Evolutionary conservation across 2,888 invertebrate species (phyloP).

Genomic region (Mythimna albipuncta): DNA sequence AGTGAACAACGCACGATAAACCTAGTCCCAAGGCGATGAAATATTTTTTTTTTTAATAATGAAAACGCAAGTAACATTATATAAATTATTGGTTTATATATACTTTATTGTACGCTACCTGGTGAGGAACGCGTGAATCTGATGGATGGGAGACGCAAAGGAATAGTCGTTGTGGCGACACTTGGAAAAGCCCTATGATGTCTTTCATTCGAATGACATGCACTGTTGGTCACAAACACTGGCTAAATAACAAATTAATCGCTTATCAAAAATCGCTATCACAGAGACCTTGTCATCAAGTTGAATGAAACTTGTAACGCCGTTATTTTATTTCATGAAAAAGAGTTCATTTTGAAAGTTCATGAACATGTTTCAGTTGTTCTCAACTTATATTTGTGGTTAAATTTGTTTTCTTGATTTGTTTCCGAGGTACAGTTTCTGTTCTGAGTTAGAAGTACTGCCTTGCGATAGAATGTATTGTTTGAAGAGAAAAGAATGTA

Average conservation of each 20-base stretch:
- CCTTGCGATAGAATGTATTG: slow-evolving; percentile 31
- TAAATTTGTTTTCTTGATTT: slow-evolving; percentile 61
- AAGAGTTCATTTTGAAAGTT: slow-evolving; percentile 65
- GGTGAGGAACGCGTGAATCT: too few species aligned
- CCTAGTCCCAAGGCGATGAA: too few species aligned
- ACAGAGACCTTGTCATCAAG: slow-evolving; percentile 34
- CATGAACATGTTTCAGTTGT: slow-evolving; percentile 58
- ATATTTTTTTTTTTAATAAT: background rate
- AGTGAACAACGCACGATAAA: too few species aligned
- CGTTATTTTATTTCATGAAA: slow-evolving; percentile 64
- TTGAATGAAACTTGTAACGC: slow-evolving; percentile 59
- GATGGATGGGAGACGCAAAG: too few species aligned
- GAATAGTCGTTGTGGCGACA: too few species aligned
- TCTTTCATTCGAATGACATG: too few species aligned
- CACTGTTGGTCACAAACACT: too few species aligned
- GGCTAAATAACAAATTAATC: background rate
- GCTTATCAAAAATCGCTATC: slow-evolving; percentile 19
- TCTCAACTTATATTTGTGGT: slow-evolving; percentile 58
- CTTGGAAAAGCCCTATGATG: too few species aligned
- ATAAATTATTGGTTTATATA: too few species aligned
- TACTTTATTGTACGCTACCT: too few species aligned
- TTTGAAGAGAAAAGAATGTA: slow-evolving; percentile 9
- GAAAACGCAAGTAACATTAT: too few species aligned
- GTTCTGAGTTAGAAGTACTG: slow-evolving; percentile 36
- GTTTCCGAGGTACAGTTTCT: slow-evolving; percentile 50